These are phyloP conservation scores for Gnathonemus longibarbis DNA, from an alignment of 2,113 vertebrate genomes.

Conservation along the genomic window DNA sequence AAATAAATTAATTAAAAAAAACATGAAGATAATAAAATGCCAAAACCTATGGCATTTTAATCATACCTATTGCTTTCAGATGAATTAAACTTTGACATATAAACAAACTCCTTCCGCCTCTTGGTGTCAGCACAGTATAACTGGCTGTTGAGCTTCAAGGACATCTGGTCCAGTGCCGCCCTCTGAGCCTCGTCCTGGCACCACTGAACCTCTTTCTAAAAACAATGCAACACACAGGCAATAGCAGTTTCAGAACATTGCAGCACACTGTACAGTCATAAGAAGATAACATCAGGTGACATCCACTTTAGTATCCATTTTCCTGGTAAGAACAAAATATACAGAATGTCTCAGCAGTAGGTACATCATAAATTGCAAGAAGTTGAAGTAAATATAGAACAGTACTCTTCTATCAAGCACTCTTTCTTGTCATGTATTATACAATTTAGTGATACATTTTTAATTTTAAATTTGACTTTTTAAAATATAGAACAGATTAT, in stretches of 20 bases:
- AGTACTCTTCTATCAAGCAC: neutral
- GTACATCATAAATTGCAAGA: neutral
- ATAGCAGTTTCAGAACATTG: neutral
- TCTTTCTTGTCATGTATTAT: neutral
- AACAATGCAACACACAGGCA: slow-evolving; percentile 29
- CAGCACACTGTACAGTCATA: neutral
- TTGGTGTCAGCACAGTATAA: slow-evolving; percentile 67
- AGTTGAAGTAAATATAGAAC: neutral
- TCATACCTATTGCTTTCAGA: slow-evolving; percentile 69
- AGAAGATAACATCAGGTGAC: neutral
- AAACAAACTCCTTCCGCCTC: slow-evolving; percentile 67
- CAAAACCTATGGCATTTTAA: slow-evolving; percentile 52
- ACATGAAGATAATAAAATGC: slow-evolving; percentile 5
- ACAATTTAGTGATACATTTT: neutral
- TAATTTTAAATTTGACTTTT: neutral
- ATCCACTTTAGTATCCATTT: neutral
- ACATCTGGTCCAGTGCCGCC: slow-evolving; percentile 87
- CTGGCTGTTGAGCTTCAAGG: slow-evolving; percentile 76
- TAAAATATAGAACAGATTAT: neutral
- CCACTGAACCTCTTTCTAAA: slow-evolving; percentile 69
- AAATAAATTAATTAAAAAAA: neutral
- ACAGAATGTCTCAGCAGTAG: neutral
- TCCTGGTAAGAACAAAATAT: neutral
- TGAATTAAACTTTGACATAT: slow-evolving; percentile 76
- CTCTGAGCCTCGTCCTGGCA: slow-evolving; percentile 76